Evolutionary conservation across 2,113 vertebrate species (phyloP), one percentile per base, ranked within the genome.

Genomic region (Daubentonia madagascariensis): DNA sequence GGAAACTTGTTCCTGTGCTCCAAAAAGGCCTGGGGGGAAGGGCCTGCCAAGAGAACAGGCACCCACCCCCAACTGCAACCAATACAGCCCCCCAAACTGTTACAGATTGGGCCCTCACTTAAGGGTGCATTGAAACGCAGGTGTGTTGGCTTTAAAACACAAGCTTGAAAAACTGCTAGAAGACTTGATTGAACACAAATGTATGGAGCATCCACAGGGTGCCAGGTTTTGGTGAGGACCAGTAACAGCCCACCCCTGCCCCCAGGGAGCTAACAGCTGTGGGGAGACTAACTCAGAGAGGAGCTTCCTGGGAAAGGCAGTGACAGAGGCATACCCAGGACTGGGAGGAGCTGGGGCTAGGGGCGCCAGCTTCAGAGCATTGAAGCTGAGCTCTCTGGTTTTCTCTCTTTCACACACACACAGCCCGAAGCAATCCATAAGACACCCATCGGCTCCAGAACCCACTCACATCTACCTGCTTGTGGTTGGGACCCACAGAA

Each of bases 91-190:
- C 67, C 75, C 35, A 48, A 37, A 4, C 35, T 0, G 8, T 37
- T 48, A 20, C 4, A 0, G 17, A 70, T 1, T 12, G 0, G 35
- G 52, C 2, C 52, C 13, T 13, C 4, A 4, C 43, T 32, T 45
- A 30, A 59, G 25, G 11, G 17, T 7, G 25, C 37, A 5, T 37
- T 22, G 50, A 48, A 54, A 61, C 23, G 5, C 5, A 54, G 32
- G 45, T 28, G 37, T 57, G 0, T 48, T 0, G 3, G n/a, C 54
- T 45, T 76, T 72, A 52, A 68, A 67, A 48, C 40, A 48, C 30
- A 23, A 88, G 85, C 37, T 40, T 57, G 52, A 48, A 37, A 30
- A 61, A 12, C 2, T 30, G 59, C 52, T 67, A 5, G 5, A 4
- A 35, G 50, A 45, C 13, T 9, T 6, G 32, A 43, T 0, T 4